A percentile compares a stretch with the other conserved stretches of the same genome.
phyloP scores from a whole-genome alignment of 2,113 vertebrate genomes.

The Sialia sialis region DNA sequence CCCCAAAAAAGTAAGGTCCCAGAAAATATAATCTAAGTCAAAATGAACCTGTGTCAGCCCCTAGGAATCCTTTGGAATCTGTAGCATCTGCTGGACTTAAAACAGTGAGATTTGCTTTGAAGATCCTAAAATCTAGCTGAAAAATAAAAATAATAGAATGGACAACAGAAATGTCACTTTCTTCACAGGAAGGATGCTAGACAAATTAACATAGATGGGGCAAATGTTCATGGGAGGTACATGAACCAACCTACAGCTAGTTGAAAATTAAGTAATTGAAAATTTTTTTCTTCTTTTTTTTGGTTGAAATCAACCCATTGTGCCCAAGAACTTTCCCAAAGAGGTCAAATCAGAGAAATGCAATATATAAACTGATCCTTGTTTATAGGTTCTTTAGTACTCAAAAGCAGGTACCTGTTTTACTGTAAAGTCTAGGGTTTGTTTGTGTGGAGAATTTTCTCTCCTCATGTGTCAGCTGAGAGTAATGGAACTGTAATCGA shows the following conservation, averaged over 20 bases:
- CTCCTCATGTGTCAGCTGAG: neutral
- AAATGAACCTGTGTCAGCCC: neutral
- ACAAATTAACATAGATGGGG: neutral
- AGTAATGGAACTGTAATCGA: neutral
- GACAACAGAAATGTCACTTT: neutral
- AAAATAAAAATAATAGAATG: neutral
- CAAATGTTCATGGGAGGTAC: neutral
- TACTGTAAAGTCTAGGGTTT: slow-evolving; percentile 49
- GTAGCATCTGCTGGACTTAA: neutral
- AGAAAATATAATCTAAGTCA: neutral
- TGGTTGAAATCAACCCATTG: neutral
- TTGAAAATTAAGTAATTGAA: neutral
- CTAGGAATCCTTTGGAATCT: neutral
- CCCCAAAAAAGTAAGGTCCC: neutral
- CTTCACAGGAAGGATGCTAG: neutral
- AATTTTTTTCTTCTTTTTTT: neutral
- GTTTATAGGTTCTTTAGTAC: neutral
- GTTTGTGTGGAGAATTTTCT: slow-evolving; percentile 25
- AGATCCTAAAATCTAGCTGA: neutral
- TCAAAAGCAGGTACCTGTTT: slow-evolving; percentile 20
- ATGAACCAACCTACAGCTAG: neutral
- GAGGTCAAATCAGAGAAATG: neutral
- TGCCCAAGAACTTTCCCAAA: neutral
- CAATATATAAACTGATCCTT: neutral
- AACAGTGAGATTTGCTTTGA: neutral